These are phyloP conservation scores for Phocoena phocoena DNA, from an alignment of 2,113 vertebrate genomes.

Conservation along the genomic window DNA sequence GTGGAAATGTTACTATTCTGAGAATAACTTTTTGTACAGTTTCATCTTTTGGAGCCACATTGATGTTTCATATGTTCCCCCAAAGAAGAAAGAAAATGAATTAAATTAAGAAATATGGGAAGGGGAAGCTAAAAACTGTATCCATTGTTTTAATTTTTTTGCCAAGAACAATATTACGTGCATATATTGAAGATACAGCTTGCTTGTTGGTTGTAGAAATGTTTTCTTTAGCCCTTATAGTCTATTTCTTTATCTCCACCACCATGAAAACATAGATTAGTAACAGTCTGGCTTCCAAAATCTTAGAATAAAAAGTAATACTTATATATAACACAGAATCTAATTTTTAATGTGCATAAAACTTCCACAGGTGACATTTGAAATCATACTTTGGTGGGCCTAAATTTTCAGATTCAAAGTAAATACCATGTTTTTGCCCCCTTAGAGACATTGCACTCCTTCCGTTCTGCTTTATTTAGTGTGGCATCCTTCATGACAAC, in stretches of 20 bases:
- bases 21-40: neutral
- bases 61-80: neutral
- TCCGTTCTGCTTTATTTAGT: neutral
- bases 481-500: neutral
- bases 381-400: neutral
- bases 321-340: neutral
- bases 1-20: neutral
- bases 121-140: neutral
- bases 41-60: neutral
- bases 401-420: neutral
- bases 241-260: slow-evolving; percentile 73
- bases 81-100: slow-evolving; percentile 50
- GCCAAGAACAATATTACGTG: slow-evolving; percentile 65
- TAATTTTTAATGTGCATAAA: neutral
- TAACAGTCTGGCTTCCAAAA: slow-evolving; percentile 70
- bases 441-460: neutral
- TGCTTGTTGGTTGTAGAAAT: neutral
- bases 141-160: slow-evolving; percentile 13
- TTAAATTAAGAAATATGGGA: slow-evolving; percentile 54
- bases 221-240: slow-evolving; percentile 44
- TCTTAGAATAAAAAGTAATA: slow-evolving; percentile 62
- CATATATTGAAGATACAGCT: slow-evolving; percentile 46
- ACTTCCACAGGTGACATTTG: neutral
- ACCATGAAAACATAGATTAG: slow-evolving; percentile 70
- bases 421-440: neutral